Evolutionary conservation across 2,888 invertebrate genomes (phyloP), one percentile per base, ranked within the genome.

Genomic region (Drosophila prolongata): DNA sequence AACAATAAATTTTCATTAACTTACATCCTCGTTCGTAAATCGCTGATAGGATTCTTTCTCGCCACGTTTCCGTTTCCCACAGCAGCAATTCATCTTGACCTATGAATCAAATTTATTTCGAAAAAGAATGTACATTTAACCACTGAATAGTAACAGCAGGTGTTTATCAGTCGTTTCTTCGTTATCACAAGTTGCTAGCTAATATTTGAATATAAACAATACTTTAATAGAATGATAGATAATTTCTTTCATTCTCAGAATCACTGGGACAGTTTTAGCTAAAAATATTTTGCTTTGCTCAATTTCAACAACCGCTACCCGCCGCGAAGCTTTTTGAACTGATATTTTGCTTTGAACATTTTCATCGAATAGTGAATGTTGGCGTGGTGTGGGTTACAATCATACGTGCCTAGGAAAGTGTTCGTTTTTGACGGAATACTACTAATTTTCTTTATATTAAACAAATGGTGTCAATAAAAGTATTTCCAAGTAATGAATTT

Each of bases 281-380:
- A 65, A 54, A 72, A 49, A 74, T 58, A 55, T 30, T 16, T 44
- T 14, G 16, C 30, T 35, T 19, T 43, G 67, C 53, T 53, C 53
- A n/a, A 37, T 53, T 14, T 42, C 10, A 35, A 47, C 83, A 67
- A 75, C 80, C 87, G 57, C 44, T 27, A 35, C 53, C 16, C 47
- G 34, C 46, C 68, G 55, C 78, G 14, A 62, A 44, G 50, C 80
- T 57, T 73, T 44, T 56, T 30, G 50, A 64, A 80, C 87, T 80
- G 60, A 75, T 75, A 53, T 47, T 65, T 61, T 24, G 55, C 34
- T 54, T 53, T 64, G 49, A 54, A 57, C 66, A 35, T 37, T 64
- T 30, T 54, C 50, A 47, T 37, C 30, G 40, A 73, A 24, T 43
- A 35, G 64, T 34, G 35, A n/a, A 19, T 65, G 43, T 16, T 55